A percentile compares a stretch with the other conserved stretches of the same genome.
These are phyloP conservation scores for Drosophila nigromelanica DNA, from an alignment of 1,140 invertebrate genomes.

Conservation along the genomic window DNA sequence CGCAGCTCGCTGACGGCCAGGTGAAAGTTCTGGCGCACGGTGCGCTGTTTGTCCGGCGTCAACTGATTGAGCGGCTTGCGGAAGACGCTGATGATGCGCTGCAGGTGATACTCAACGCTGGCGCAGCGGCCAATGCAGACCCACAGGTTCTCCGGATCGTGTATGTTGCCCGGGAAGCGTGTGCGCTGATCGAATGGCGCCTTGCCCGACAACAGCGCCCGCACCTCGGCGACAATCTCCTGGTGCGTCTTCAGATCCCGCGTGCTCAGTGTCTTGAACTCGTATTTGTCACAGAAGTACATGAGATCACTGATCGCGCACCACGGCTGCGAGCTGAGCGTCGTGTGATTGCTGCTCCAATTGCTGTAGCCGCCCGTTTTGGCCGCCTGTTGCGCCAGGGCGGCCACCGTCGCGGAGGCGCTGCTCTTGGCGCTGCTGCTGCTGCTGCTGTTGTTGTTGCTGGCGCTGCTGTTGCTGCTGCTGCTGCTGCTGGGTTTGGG, in stretches of 20 bases:
- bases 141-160: constrained; percentile 80
- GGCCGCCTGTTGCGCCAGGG: constrained; percentile 2
- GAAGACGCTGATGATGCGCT: constrained; percentile 73
- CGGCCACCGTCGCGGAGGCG: constrained; percentile 8
- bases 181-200: constrained; percentile 73
- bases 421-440: constrained; percentile 13
- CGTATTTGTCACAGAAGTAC: constrained; percentile 80
- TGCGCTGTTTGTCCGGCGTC: constrained; percentile 72
- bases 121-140: constrained; percentile 77
- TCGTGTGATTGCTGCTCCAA: constrained; percentile 65
- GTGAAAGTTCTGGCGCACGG: constrained; percentile 76
- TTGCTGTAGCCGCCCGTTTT: constrained; percentile 68
- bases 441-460: constrained; percentile 1
- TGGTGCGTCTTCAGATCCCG: constrained; percentile 65
- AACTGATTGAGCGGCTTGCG: constrained; percentile 71
- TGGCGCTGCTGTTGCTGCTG: neutral
- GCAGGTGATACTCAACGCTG: constrained; percentile 77
- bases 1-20: constrained; percentile 75
- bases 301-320: constrained; percentile 79
- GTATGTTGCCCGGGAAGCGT: constrained; percentile 76
- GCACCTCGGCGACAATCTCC: constrained; percentile 71
- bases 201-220: constrained; percentile 54
- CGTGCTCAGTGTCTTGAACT: constrained; percentile 70
- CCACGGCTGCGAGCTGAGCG: constrained; percentile 67
- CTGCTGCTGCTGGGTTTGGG: constrained; percentile 16